Base-by-base conservation (phyloP, 2,797 vertebrate species). In the Atherinosoma microstoma region DNA sequence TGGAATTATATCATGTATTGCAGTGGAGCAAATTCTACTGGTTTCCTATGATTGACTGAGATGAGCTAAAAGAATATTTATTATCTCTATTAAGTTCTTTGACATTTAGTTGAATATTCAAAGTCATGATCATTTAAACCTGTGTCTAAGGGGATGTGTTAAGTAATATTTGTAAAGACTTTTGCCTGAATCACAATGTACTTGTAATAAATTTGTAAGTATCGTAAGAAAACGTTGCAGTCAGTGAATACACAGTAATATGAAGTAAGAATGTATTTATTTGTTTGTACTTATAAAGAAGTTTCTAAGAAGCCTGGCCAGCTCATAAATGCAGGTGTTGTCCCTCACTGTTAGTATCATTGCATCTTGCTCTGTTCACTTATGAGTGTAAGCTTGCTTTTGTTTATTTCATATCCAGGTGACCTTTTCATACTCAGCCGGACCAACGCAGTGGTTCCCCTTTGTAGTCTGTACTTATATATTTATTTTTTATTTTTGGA, bases 301-400 rank as follows among this genome's bases (percentile, higher is more conserved):
- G 24, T 27, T 27, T 27, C 24, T 27, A 27, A 27, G 24, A 27
- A 27, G 24, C 24, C 58, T 67, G 75, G 70, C 76, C 89, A 78
- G 85, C 90, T 87, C 6, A 57, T 58, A 86, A 1, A 84, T 76
- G 85, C 86, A 89, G 83, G 84, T 88, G 79, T 87, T 92, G 92
- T 92, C 92, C 90, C 78, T 90, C 76, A 73, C 73, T 73, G 84
- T 91, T 93, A 92, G 84, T 80, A 72, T 94, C 87, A 91, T 80
- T 35, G 75, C 59, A 12, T 83, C 75, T 79, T 72, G 66, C 84
- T 80, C 62, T 35, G 74, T 77, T 82, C 65, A 62, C 73, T 80
- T 85, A 88, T 88, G 82, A 84, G 84, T 92, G 76, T 85, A 82
- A 88, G 77, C 82, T 79, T 89, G 80, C 85, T 91, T 88, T 85